Percentiles rank a stretch among this genome's conserved stretches.
These are phyloP conservation scores for Siderastrea siderea DNA, from an alignment of 92 coral and sea anemone species.

Conservation along the genomic window DNA sequence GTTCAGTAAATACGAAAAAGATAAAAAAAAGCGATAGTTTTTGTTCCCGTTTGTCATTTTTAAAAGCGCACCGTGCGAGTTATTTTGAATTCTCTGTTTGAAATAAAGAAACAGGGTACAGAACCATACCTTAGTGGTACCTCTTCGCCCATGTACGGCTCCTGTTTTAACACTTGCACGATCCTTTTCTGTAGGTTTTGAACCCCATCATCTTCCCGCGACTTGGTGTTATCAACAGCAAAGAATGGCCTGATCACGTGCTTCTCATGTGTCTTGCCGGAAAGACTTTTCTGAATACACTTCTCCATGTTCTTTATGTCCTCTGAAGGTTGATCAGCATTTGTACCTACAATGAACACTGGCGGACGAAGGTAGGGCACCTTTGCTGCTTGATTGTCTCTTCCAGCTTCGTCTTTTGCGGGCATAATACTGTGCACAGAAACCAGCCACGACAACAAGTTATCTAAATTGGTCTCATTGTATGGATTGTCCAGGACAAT, in stretches of 20 bases:
- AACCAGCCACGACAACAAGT: conserved; percentile 81
- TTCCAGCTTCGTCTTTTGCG: not conserved
- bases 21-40: no score
- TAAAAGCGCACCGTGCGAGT: no score
- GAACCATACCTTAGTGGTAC: conserved; percentile 65
- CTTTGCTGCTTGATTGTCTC: not conserved
- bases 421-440: conserved; percentile 76
- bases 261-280: conserved; percentile 74
- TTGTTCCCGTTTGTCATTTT: no score
- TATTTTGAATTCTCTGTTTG: not conserved
- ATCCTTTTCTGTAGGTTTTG: conserved; percentile 56
- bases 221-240: conserved; percentile 73
- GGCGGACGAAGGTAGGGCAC: conserved; percentile 80
- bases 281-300: conserved; percentile 62
- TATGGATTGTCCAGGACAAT: conserved; percentile 73
- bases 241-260: conserved; percentile 78
- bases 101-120: no score
- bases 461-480: conserved; percentile 81
- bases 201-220: conserved; percentile 64
- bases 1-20: no score
- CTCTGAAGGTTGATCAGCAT: conserved; percentile 70
- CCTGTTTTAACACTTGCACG: conserved; percentile 64
- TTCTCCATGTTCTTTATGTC: conserved; percentile 67
- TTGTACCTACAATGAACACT: conserved; percentile 79
- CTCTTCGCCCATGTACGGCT: conserved; percentile 91